Base-by-base conservation (phyloP, 2,888 invertebrate species). In the Galeopsomyia nigrocyanea region DNA sequence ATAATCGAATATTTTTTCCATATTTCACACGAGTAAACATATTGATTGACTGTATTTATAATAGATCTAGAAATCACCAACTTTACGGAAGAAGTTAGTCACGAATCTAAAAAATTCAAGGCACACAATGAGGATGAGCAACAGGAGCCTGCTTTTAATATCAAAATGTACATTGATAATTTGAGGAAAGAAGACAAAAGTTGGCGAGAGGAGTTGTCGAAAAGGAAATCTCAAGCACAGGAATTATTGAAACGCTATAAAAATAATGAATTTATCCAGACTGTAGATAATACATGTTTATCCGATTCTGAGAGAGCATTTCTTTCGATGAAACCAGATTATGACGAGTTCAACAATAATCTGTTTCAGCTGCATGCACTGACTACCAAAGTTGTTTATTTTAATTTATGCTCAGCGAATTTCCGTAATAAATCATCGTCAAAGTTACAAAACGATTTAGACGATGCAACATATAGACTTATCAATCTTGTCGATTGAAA, bases 171-270 rank as follows among this genome's bases (percentile, higher is more conserved):
- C 57, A 78, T 81, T 68, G 56, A 75, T 7, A 74, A 51, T 47
- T 67, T 84, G 3, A 78, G 61, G 58, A 60, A 76, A 1, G 84
- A 84, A 71, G 80, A 80, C 53, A 77, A 75, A 60, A 68, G 69
- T 1, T 84, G 84, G 84, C 77, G 77, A 16, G 72, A 79, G 78
- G 64, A 3, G 71, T 77, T 68, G 76, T 80, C 9, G 80, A 79
- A 71, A 26, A 67, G 76, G n/a, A 74, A 72, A 58, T 53, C 49
- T 47, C 62, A 26, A 13, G 55, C 47, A n/a, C 61, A 68, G 31
- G 71, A 74, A 60, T 78, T 57, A 14, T 46, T 0, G 76, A 78
- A 62, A 51, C 76, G 31, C 74, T 69, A 55, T 57, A 67, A 61
- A 31, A 19, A n/a, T 13, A 53, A 66, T 19, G 66, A 74, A 26